A percentile compares a stretch with the other conserved stretches of the same genome.
phyloP scores from a whole-genome alignment of 2,888 invertebrate species.

The Cheilosia urbana region DNA sequence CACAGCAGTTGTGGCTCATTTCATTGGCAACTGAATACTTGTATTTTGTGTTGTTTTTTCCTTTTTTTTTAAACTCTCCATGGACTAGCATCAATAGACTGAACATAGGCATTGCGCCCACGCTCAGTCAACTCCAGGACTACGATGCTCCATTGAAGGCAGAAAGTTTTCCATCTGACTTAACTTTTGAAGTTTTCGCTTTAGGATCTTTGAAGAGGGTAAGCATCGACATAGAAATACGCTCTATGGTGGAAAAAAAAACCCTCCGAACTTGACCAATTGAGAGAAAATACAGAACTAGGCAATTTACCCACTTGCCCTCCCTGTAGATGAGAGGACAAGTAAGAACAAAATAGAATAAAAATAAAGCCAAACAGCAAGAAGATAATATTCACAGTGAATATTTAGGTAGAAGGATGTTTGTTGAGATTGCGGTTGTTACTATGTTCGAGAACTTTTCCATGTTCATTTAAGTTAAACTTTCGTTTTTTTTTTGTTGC shows the following conservation, averaged over 20 bases:
- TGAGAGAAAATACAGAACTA: conserved; percentile 65
- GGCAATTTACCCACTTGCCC: conserved; percentile 44
- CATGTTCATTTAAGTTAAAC: conserved; percentile 72
- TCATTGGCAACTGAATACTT: conserved; percentile 11
- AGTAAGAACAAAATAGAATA: neutral
- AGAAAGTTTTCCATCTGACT: conserved; percentile 71
- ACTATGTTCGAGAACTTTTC: conserved; percentile 68
- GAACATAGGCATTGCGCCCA: conserved; percentile 9
- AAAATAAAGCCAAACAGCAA: neutral
- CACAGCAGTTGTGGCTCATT: conserved; percentile 27
- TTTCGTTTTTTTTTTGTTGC: conserved; percentile 37
- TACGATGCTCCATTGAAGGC: conserved; percentile 33
- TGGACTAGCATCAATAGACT: conserved; percentile 45
- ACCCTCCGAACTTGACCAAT: conserved; percentile 59
- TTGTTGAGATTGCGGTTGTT: conserved; percentile 73
- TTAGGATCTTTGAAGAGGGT: conserved; percentile 37
- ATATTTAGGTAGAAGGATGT: conserved; percentile 65
- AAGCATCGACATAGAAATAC: conserved; percentile 11
- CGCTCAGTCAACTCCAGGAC: conserved; percentile 36
- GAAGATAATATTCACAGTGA: conserved; percentile 65
- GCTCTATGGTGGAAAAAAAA: conserved; percentile 5
- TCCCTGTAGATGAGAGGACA: neutral
- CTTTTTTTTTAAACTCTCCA: conserved; percentile 37
- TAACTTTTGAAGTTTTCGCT: conserved; percentile 64
- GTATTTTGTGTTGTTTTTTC: conserved; percentile 20